phyloP scores from a whole-genome alignment of 1,140 invertebrate species.

The honey bee (Apis mellifera) region DNA sequence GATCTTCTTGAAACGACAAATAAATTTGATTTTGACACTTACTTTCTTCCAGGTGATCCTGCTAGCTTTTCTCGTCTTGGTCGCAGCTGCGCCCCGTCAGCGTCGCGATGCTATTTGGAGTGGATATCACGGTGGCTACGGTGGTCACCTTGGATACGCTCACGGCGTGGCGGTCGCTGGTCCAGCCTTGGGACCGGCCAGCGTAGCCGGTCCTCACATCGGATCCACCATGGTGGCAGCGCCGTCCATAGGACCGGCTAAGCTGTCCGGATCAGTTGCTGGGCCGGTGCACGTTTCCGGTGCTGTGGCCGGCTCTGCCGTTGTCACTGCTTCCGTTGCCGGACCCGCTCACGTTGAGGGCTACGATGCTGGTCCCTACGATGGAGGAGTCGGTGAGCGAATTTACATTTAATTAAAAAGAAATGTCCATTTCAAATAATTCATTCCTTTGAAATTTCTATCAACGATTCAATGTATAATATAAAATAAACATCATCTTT shows the following conservation, averaged over 20 bases:
- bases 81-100: conserved; percentile 65
- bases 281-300: conserved; percentile 77
- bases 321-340: conserved; percentile 76
- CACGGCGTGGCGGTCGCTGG: conserved; percentile 76
- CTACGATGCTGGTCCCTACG: conserved; percentile 64
- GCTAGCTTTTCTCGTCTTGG: conserved; percentile 57
- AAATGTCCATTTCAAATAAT: too few species aligned
- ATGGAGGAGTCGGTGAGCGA: conserved; percentile 49
- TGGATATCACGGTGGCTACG: conserved; percentile 60
- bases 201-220: conserved; percentile 73
- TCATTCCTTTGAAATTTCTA: too few species aligned
- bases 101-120: conserved; percentile 61
- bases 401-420: not conserved
- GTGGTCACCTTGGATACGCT: conserved; percentile 59
- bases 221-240: conserved; percentile 70
- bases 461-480: too few species aligned
- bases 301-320: conserved; percentile 77
- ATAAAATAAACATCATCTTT: too few species aligned
- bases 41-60: conserved; percentile 60
- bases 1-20: too few species aligned
- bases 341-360: conserved; percentile 78
- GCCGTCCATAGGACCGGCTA: conserved; percentile 74
- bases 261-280: conserved; percentile 73
- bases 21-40: not conserved
- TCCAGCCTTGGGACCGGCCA: conserved; percentile 70